Conservation (phyloP, 1,140 invertebrate species). For the Cotesia typhae region DNA sequence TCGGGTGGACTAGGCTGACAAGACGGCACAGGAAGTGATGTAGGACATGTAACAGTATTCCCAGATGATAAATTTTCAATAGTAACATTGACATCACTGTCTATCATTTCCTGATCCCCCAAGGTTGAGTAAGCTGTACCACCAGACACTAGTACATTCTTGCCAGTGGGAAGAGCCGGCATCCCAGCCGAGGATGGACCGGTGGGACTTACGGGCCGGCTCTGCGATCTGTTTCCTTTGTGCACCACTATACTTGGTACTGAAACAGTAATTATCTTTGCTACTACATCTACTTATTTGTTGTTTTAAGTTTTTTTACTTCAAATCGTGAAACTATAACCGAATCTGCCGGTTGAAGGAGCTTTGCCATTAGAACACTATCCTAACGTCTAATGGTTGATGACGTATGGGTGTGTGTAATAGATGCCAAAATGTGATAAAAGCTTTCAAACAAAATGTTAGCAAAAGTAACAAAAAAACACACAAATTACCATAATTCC, state of each 20-base stretch:
- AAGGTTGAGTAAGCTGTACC: slow-evolving; percentile 48
- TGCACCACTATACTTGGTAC: slow-evolving; percentile 65
- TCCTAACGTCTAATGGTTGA: too few relatives aligned
- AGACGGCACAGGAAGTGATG: slow-evolving; percentile 37
- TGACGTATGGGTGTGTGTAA: too few relatives aligned
- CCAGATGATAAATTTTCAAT: slow-evolving; percentile 42
- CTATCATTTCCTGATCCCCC: slow-evolving; percentile 60
- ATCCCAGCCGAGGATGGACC: slow-evolving; percentile 57
- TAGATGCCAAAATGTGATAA: too few relatives aligned
- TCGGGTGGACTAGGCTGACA: slow-evolving; percentile 50
- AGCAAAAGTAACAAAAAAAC: not conserved
- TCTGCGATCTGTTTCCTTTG: slow-evolving; percentile 57
- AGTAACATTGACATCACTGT: slow-evolving; percentile 53
- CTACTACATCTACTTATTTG: not conserved
- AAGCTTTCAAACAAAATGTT: too few relatives aligned
- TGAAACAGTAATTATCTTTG: slow-evolving; percentile 46
- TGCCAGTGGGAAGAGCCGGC: slow-evolving; percentile 60
- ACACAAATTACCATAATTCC: not conserved
- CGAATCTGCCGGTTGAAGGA: not conserved
- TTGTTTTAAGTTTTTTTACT: not conserved
- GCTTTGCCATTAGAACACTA: not conserved
- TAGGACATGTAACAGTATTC: slow-evolving; percentile 42
- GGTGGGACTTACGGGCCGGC: slow-evolving; percentile 58
- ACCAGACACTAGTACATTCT: slow-evolving; percentile 55
- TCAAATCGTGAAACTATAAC: not conserved